phyloP scores from a whole-genome alignment of 2,797 vertebrate species.

The Gorsachius magnificus region DNA sequence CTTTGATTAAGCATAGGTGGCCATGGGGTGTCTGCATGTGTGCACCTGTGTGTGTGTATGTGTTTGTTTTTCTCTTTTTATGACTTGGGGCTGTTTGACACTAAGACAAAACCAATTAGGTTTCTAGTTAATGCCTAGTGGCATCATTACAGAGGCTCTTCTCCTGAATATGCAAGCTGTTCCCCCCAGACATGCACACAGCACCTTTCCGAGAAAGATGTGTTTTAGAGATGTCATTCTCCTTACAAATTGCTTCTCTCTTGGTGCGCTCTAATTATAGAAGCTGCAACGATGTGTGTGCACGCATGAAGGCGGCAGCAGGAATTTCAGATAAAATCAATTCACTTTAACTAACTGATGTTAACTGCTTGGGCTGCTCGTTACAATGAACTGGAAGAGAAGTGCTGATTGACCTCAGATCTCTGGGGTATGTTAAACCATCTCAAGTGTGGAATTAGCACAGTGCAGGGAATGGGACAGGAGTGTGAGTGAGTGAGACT shows the following conservation, averaged over 20 bases:
- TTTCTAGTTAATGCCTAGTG: not conserved
- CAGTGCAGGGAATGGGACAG: no score
- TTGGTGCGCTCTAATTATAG: not conserved
- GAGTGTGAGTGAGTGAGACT: not conserved
- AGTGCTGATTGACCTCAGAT: not conserved
- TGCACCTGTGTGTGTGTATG: not conserved
- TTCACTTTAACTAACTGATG: not conserved
- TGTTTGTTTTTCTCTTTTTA: not conserved
- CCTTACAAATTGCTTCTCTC: not conserved
- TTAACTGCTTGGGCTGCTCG: not conserved
- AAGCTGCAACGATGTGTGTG: not conserved
- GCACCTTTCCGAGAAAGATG: not conserved
- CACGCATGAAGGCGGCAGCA: not conserved
- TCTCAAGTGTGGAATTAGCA: not conserved
- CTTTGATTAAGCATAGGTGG: not conserved
- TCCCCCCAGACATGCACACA: not conserved
- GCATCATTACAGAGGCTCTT: not conserved
- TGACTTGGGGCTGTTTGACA: not conserved
- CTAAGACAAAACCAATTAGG: not conserved
- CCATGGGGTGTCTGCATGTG: not conserved
- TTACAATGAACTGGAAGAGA: not conserved
- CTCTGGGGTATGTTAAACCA: not conserved
- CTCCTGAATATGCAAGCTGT: not conserved
- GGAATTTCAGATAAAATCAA: conserved; percentile 27
- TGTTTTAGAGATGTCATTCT: not conserved